phyloP scores from a whole-genome alignment of 2,888 invertebrate genomes.

The Melinaea marsaeus region DNA sequence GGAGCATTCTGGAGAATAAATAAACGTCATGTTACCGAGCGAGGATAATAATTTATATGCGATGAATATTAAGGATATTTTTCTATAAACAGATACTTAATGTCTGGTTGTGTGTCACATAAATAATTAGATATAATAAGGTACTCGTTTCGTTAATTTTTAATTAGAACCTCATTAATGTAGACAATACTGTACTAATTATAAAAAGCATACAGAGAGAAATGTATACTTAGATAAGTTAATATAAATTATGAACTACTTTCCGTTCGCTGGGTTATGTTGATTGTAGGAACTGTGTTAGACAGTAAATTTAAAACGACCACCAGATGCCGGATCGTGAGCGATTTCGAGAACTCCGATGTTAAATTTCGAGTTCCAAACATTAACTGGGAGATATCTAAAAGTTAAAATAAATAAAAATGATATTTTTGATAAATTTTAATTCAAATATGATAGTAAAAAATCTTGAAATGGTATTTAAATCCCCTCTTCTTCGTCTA shows the following conservation, averaged over 20 bases:
- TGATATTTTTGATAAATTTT: slow-evolving; percentile 2
- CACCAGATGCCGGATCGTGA: slow-evolving; percentile 54
- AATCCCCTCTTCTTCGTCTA: slow-evolving; percentile 59
- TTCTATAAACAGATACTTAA: slow-evolving; percentile 14
- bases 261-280: not conserved
- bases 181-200: no score
- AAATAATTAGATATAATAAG: not conserved
- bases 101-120: not conserved
- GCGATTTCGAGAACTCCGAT: slow-evolving; percentile 62
- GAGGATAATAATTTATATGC: slow-evolving; percentile 62
- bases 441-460: no score
- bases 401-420: slow-evolving; percentile 12
- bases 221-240: not conserved
- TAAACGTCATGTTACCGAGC: slow-evolving; percentile 67
- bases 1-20: slow-evolving; percentile 69
- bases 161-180: not conserved
- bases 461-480: slow-evolving; percentile 25
- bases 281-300: slow-evolving; percentile 30
- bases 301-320: slow-evolving; percentile 45
- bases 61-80: slow-evolving; percentile 44
- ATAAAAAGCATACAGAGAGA: no score
- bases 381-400: slow-evolving; percentile 28
- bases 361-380: slow-evolving; percentile 60
- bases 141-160: not conserved
- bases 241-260: not conserved